Conservation (phyloP, 2,797 vertebrate species). For the Mycteria americana region DNA sequence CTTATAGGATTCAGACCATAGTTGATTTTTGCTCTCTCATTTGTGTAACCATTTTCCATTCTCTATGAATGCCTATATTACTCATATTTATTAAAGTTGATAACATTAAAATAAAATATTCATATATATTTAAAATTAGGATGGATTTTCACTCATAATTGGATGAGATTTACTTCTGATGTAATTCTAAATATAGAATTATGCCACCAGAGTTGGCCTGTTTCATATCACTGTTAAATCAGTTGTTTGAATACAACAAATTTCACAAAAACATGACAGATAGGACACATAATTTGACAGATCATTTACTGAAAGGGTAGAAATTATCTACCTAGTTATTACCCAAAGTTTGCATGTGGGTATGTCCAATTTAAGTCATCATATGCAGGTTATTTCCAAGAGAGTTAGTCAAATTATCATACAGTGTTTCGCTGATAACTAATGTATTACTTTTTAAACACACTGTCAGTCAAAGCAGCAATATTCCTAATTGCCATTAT, state of each 20-base stretch:
- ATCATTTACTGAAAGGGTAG: no score
- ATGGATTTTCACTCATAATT: neutral
- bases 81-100: neutral
- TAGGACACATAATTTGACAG: neutral
- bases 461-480: no score
- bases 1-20: neutral
- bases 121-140: neutral
- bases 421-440: no score
- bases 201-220: neutral
- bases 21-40: neutral
- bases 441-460: no score
- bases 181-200: neutral
- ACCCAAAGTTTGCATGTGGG: no score
- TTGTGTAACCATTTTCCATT: neutral
- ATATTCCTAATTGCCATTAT: no score
- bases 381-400: no score
- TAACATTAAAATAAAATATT: neutral
- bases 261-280: neutral
- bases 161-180: neutral
- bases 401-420: no score
- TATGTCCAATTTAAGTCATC: no score
- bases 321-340: no score
- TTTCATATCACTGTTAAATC: no score
- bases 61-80: neutral
- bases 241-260: neutral